phyloP scores from a whole-genome alignment of 2,888 invertebrate genomes.

The Drosophila rellima region DNA sequence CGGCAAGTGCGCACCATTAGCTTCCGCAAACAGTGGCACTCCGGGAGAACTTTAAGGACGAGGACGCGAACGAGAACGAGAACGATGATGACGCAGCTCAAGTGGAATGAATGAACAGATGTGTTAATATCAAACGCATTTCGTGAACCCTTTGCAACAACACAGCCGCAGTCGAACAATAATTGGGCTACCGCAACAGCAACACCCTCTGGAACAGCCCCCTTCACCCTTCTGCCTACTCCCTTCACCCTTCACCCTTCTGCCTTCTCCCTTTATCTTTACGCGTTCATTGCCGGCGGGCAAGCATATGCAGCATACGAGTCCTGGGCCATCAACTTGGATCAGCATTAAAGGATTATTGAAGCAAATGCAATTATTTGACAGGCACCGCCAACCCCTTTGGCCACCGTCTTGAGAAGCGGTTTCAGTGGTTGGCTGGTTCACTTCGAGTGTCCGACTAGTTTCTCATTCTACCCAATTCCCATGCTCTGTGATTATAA shows the following conservation, averaged over 20 bases:
- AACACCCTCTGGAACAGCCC: conserved; percentile 65
- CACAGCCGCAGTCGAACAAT: conserved; percentile 61
- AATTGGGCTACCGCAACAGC: conserved; percentile 77
- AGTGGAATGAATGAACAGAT: conserved; percentile 85
- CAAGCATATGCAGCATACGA: conserved; percentile 48
- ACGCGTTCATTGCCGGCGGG: conserved; percentile 28
- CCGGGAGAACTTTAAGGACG: conserved; percentile 42
- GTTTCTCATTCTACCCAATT: conserved; percentile 37
- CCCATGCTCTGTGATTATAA: conserved; percentile 71
- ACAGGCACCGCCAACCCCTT: conserved; percentile 66
- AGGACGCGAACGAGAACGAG: conserved; percentile 33
- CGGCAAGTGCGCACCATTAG: conserved; percentile 81
- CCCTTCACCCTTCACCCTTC: neutral
- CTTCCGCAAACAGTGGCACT: conserved; percentile 72
- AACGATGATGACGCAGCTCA: conserved; percentile 72
- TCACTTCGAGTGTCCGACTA: conserved; percentile 8
- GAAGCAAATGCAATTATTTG: conserved; percentile 85
- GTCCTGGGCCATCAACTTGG: conserved; percentile 78
- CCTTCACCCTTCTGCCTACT: neutral
- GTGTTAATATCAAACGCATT: conserved; percentile 85
- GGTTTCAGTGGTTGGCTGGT: conserved; percentile 21
- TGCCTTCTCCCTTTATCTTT: neutral
- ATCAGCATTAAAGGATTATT: conserved; percentile 86
- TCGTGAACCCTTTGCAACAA: conserved; percentile 80
- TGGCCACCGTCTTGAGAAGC: conserved; percentile 51